Evolutionary conservation across 2,888 invertebrate genomes (phyloP).

Genomic region (Tenthredo mesomela): DNA sequence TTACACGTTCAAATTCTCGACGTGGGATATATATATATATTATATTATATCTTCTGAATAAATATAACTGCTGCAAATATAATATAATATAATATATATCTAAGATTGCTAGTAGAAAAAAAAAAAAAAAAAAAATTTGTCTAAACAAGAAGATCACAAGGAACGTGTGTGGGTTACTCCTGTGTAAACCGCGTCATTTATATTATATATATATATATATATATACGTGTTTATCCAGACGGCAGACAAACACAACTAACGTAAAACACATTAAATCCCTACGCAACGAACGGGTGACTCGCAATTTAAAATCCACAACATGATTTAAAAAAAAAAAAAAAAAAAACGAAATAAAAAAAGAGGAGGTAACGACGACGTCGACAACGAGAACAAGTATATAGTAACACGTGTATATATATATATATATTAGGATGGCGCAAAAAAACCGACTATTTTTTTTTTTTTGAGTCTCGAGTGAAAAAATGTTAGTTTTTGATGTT

Average conservation of each 20-base stretch:
- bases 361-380: background rate
- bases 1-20: no score
- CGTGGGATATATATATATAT: no score
- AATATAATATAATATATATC: no score
- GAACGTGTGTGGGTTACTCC: background rate
- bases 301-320: background rate
- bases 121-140: background rate
- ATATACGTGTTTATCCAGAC: conserved; percentile 64
- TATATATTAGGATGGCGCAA: no score
- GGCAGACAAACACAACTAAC: conserved; percentile 59
- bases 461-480: no score
- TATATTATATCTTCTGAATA: no score
- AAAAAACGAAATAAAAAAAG: no score
- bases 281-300: background rate
- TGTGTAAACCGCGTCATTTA: conserved; percentile 8
- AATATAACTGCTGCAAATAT: no score
- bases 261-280: background rate
- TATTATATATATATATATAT: no score
- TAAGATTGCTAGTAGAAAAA: background rate
- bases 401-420: no score
- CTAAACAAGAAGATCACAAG: background rate
- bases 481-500: no score
- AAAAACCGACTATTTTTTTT: no score
- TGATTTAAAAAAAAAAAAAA: background rate
- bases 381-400: background rate